These are phyloP conservation scores for Criorhina ranunculi DNA, from an alignment of 2,888 invertebrate genomes.

Conservation along the genomic window DNA sequence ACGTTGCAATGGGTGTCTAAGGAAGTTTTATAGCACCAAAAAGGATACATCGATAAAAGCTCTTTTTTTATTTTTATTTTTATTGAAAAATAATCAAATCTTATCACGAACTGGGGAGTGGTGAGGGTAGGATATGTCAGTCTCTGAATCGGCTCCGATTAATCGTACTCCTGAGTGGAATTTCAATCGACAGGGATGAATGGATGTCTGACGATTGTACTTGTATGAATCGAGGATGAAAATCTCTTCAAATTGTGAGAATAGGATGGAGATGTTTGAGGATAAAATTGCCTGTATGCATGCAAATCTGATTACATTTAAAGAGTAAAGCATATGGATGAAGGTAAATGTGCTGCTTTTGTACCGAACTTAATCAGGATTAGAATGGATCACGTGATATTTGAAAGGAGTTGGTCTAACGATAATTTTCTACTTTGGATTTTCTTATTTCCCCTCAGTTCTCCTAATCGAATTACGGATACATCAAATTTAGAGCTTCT, in stretches of 20 bases:
- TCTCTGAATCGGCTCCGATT: conserved; percentile 16
- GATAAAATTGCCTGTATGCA: conserved; percentile 45
- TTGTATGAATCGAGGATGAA: conserved; percentile 19
- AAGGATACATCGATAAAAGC: conserved; percentile 11
- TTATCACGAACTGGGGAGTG: background rate
- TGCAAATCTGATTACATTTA: conserved; percentile 40
- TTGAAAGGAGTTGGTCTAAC: background rate
- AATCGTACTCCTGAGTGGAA: conserved; percentile 50
- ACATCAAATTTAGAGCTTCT: background rate
- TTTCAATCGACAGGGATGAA: conserved; percentile 39
- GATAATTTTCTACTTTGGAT: background rate
- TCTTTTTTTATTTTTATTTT: background rate
- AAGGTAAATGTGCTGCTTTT: background rate
- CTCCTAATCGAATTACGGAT: conserved; percentile 3
- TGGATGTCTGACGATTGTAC: background rate
- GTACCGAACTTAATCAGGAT: conserved; percentile 1
- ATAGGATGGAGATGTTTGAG: conserved; percentile 2
- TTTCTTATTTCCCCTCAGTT: background rate
- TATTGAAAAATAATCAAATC: conserved; percentile 45
- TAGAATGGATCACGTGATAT: background rate
- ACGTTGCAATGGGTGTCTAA: background rate
- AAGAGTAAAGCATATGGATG: background rate
- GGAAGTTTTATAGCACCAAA: background rate
- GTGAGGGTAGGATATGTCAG: background rate
- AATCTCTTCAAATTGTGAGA: conserved; percentile 41